Base-by-base conservation (phyloP, 2,797 vertebrate genomes). In the Poeciliopsis presidionis region DNA sequence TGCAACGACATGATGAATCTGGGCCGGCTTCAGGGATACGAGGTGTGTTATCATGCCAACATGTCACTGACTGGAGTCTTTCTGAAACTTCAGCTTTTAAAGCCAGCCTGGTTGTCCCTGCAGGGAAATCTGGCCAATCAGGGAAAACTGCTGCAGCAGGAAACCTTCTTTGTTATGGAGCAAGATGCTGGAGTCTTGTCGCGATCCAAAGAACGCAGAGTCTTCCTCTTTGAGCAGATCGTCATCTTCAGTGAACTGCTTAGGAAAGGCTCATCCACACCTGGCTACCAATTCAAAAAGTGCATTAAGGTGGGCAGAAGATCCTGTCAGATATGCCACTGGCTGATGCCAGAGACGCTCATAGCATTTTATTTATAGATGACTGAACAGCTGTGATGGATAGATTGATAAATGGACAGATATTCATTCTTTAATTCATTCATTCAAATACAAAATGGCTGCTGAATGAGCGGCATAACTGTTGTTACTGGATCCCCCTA, bases 1-100 rank as follows among this genome's bases (percentile, higher is more conserved):
- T 99, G 98, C 90, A 99, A 99, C 53, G 98, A 99, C 91, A 99
- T 99, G 98, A 99, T 99, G 98, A 99, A 99, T 83, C 93, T 99
- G 91, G 98, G 98, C 74, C 96, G 98, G 72, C 96, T 99, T 82
- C 98, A 99, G 93, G 98, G 98, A 85, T 99, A 96, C 84, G 98
- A 99, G 97, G 98, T 99, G 92, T 0, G 73, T 67, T 65, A 46
- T 20, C 61, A 39, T 13, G 12, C 7, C 49, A 39, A 30, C 55
- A 12, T 30, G 11, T 61, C n/a, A 57, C 73, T 30, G 13, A 28
- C 39, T 45, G 13, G 41, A 45, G 2, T 25, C 22, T 1, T 30
- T 55, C 14, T 41, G 33, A 51, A 25, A 22, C 39, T 59, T 57
- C 36, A 12, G 65, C n/a, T 20, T 51, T 43, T 43, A 28, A 45